Base-by-base conservation (phyloP, 2,113 vertebrate species). In the Cnemophilus loriae region DNA sequence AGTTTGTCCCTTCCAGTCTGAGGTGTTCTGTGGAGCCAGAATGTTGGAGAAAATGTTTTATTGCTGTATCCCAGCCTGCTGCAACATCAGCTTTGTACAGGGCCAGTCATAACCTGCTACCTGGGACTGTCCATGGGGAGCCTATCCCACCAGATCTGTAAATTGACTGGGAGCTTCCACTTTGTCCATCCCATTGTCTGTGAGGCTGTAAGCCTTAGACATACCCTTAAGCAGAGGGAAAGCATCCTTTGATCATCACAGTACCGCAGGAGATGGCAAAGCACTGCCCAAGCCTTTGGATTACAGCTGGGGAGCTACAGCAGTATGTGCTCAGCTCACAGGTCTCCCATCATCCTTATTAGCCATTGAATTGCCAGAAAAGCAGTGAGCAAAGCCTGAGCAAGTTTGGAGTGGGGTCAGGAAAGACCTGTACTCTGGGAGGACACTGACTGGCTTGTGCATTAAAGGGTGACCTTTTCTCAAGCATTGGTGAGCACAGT, bases 361-460 rank as follows among this genome's bases (percentile, higher is more conserved):
- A 41, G 67, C 20, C 26, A 17, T 32, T 41, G 26, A 70, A 82
- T n/a, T 57, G 80, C 42, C 49, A 47, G 24, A 52, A 76, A 24
- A 83, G 42, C 71, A 74, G 33, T 37, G 41, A 77, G 28, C 23
- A 87, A 69, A 84, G 26, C 39, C 27, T 50, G 41, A 70, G 44
- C 0, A 0, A 49, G 23, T 30, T 28, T 13, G 8, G 26, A 81
- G 44, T 14, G 11, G 22, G 35, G 27, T 56, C 53, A 55, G 52
- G 5, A 53, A 61, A 69, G 35, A 79, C 37, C 23, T 75, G 52
- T 84, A 42, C 56, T 60, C 30, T 67, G 22, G 42, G 16, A 59
- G 68, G 61, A 47, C 6, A 16, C 53, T 15, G 9, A 37, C 24
- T 50, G 24, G 27, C 57, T 64, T 41, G 42, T 75, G 57, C 6